These are phyloP conservation scores for Drosophila biarmipes DNA, from an alignment of 1,140 invertebrate genomes.

Conservation along the genomic window DNA sequence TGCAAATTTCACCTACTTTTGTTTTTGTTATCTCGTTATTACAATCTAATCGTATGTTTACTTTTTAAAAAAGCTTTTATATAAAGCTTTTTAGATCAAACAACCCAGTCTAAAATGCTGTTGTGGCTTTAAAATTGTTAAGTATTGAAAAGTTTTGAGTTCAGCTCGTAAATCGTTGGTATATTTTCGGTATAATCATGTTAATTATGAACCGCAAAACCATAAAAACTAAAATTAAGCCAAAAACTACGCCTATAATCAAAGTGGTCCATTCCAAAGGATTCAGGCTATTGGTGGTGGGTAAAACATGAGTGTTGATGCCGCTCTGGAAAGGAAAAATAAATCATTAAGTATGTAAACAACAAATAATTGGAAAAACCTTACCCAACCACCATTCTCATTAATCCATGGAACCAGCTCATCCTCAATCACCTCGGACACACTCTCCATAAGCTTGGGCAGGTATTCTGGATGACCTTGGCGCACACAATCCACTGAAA, in stretches of 20 bases:
- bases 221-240: slow-evolving; percentile 74
- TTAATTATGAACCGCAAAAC: slow-evolving; percentile 75
- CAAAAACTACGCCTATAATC: slow-evolving; percentile 75
- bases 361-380: background rate
- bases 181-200: slow-evolving; percentile 77
- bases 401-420: slow-evolving; percentile 89
- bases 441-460: slow-evolving; percentile 86
- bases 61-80: background rate
- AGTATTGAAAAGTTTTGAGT: background rate
- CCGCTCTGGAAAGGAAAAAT: slow-evolving; percentile 49
- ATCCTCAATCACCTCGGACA: slow-evolving; percentile 88
- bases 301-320: slow-evolving; percentile 79
- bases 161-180: slow-evolving; percentile 71
- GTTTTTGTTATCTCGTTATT: slow-evolving; percentile 6
- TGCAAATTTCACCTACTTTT: background rate
- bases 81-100: slow-evolving; percentile 13
- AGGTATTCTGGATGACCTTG: slow-evolving; percentile 88
- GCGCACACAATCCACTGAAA: slow-evolving; percentile 89
- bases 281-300: slow-evolving; percentile 72
- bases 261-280: slow-evolving; percentile 80
- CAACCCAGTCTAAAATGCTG: slow-evolving; percentile 6
- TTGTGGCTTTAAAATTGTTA: too few relatives aligned
- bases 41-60: slow-evolving; percentile 2
- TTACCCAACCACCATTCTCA: slow-evolving; percentile 90
- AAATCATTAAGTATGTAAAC: too few relatives aligned